A percentile compares a stretch with the other conserved stretches of the same genome.
Evolutionary conservation across 2,113 vertebrate genomes (phyloP).

Genomic region (Nansenia antarctica): DNA sequence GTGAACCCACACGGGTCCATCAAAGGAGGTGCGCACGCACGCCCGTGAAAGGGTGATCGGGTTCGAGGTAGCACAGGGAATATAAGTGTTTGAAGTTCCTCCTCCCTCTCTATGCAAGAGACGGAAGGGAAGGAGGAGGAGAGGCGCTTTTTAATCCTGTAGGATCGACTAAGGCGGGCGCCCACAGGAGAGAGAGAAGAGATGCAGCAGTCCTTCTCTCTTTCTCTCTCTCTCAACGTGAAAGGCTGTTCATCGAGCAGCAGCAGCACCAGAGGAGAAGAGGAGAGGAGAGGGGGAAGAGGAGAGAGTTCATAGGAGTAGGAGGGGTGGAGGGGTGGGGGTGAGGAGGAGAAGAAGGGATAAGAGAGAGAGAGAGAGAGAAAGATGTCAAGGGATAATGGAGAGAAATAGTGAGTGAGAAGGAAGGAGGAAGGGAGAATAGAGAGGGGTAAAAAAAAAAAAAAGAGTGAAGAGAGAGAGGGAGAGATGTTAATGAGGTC

Average conservation of each 20-base stretch:
- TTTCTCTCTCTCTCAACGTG: constrained; percentile 3
- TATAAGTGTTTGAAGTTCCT: constrained; percentile 75
- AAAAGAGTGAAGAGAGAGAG: neutral
- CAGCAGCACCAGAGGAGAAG: constrained; percentile 42
- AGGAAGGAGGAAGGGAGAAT: constrained; percentile 1
- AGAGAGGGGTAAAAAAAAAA: neutral
- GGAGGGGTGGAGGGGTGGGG: constrained; percentile 36
- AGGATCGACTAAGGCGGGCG: constrained; percentile 70
- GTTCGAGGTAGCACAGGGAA: constrained; percentile 66
- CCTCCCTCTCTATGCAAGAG: constrained; percentile 64
- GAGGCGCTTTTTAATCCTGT: constrained; percentile 69
- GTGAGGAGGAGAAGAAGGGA: constrained; percentile 4
- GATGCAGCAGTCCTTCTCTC: constrained; percentile 67
- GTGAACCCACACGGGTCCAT: constrained; percentile 68
- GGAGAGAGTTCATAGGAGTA: constrained; percentile 13
- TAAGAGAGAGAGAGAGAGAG: neutral
- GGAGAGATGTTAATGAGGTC: neutral
- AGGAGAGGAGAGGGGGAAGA: constrained; percentile 39
- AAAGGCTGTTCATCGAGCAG: no score
- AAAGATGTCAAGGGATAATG: constrained; percentile 4
- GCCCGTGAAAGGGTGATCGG: constrained; percentile 63
- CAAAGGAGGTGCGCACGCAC: constrained; percentile 64
- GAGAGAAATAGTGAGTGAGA: neutral
- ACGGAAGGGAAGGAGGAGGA: no score
- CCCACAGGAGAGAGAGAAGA: constrained; percentile 72